Conservation (phyloP, 2,797 vertebrate species). For the Callimico goeldii region DNA sequence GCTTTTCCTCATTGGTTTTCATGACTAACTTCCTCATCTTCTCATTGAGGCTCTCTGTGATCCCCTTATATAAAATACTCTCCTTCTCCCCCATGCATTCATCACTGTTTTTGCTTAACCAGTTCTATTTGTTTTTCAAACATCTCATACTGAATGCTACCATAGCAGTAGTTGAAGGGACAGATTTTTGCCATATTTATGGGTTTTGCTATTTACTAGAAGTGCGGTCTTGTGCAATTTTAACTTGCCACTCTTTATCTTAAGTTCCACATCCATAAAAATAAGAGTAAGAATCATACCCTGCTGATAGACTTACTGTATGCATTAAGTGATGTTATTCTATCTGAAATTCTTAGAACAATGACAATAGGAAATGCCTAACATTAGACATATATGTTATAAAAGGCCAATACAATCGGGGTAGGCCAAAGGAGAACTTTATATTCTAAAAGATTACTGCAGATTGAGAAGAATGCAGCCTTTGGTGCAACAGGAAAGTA, state of each 20-base stretch:
- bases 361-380: background rate
- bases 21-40: no score
- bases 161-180: background rate
- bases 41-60: background rate
- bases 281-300: background rate
- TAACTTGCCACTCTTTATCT: background rate
- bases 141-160: background rate
- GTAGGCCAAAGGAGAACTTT: background rate
- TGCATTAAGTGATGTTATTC: background rate
- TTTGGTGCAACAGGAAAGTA: background rate
- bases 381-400: background rate
- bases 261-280: background rate
- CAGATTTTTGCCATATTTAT: background rate
- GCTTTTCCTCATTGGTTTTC: background rate
- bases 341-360: background rate
- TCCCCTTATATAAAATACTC: background rate
- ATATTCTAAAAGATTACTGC: background rate
- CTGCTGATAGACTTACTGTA: background rate
- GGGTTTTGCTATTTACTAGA: background rate
- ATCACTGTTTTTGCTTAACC: background rate
- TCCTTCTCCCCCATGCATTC: rapidly evolving
- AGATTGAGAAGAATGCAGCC: background rate
- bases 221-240: background rate
- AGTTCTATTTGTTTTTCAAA: background rate
- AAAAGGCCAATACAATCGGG: background rate